A percentile compares a stretch with the other conserved stretches of the same genome.
phyloP scores from a whole-genome alignment of 2,888 invertebrate genomes.

The Lepidocyrtinus sp. region DNA sequence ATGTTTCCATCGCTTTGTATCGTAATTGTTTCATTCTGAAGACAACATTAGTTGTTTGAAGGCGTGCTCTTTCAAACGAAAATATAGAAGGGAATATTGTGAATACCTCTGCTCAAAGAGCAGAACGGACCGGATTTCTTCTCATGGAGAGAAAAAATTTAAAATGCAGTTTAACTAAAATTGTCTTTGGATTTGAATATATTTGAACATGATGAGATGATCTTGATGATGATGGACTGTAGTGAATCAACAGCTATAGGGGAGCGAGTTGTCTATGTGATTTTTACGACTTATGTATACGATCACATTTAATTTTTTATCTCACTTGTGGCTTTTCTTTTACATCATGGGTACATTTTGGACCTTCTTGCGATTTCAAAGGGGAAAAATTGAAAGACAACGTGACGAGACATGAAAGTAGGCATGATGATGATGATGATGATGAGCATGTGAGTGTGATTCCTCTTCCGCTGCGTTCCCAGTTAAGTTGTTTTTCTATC shows the following conservation, averaged over 20 bases:
- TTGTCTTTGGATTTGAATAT: conserved; percentile 30
- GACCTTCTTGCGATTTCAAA: conserved; percentile 2
- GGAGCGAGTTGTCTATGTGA: not conserved
- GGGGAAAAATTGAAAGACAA: conserved; percentile 6
- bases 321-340: conserved; percentile 14
- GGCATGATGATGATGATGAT: conserved; percentile 45
- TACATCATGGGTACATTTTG: not conserved
- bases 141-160: conserved; percentile 37
- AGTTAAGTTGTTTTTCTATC: conserved; percentile 27
- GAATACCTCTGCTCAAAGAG: conserved; percentile 30
- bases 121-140: conserved; percentile 59
- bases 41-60: too few relatives aligned
- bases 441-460: conserved; percentile 62
- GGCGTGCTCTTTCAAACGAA: not conserved
- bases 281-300: not conserved
- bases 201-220: not conserved
- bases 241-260: not conserved
- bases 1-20: not conserved
- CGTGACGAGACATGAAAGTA: conserved; percentile 18
- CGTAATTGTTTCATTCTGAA: not conserved
- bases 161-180: conserved; percentile 22
- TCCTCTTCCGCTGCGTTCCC: conserved; percentile 59
- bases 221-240: not conserved
- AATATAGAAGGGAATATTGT: conserved; percentile 16
- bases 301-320: conserved; percentile 4